A percentile compares a stretch with the other conserved stretches of the same genome.
These are phyloP conservation scores for Neria commutata DNA, from an alignment of 2,888 invertebrate genomes.

Conservation along the genomic window DNA sequence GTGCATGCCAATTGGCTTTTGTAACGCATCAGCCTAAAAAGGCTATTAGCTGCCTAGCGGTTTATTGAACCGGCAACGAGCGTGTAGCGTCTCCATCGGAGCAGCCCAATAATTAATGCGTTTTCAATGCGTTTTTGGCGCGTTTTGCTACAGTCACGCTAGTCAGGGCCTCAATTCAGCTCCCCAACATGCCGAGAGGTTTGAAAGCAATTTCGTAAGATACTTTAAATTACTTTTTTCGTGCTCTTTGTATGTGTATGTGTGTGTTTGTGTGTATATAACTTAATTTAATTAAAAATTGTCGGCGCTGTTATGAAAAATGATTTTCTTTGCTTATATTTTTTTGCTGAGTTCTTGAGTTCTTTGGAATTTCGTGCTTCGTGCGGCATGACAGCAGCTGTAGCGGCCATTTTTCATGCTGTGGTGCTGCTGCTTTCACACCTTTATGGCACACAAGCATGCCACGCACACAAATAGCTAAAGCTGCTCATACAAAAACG, in stretches of 20 bases:
- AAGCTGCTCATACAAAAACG: background rate
- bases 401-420: background rate
- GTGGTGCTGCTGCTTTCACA: no score
- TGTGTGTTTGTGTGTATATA: no score
- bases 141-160: no score
- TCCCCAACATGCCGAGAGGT: no score
- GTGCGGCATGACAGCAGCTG: conserved; percentile 1
- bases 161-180: no score
- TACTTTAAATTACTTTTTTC: no score
- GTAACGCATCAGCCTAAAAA: background rate
- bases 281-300: background rate
- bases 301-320: background rate
- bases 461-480: no score
- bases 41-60: background rate
- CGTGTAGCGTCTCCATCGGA: no score
- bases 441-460: background rate
- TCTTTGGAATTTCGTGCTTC: no score
- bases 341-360: background rate
- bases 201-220: no score
- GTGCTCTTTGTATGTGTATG: no score
- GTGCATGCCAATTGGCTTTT: no score
- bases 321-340: background rate
- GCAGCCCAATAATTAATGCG: background rate
- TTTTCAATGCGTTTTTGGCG: background rate
- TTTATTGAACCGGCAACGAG: background rate